Percentiles rank a stretch among this genome's conserved stretches.
These are phyloP conservation scores for Odontophorus gujanensis DNA, from an alignment of 2,113 vertebrate species.

Conservation along the genomic window DNA sequence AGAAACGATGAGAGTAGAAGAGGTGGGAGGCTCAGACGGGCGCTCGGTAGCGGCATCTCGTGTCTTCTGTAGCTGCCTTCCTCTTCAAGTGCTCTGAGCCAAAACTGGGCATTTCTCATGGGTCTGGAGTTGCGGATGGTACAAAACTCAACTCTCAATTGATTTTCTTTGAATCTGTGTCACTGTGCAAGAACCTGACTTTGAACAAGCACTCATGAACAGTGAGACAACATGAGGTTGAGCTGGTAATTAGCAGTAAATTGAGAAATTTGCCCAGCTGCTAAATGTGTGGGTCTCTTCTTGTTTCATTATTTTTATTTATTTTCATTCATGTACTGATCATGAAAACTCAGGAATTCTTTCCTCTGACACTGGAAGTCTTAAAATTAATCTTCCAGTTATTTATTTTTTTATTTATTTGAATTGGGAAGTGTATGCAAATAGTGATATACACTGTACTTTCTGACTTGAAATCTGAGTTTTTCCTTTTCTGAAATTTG, in stretches of 20 bases:
- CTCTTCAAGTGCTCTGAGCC: background rate
- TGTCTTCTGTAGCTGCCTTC: background rate
- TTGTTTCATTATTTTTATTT: background rate
- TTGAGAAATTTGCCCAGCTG: constrained; percentile 24
- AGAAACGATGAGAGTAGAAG: constrained; percentile 18
- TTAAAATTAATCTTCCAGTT: background rate
- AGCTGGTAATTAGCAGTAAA: constrained; percentile 21
- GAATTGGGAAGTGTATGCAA: constrained; percentile 8
- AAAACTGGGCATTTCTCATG: background rate
- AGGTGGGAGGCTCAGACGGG: background rate
- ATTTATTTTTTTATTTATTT: background rate
- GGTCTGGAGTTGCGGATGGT: background rate
- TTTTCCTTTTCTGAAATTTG: constrained; percentile 49
- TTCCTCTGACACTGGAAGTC: background rate
- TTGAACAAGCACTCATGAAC: background rate
- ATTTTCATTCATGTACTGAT: constrained; percentile 31
- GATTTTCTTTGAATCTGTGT: background rate
- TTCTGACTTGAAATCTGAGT: constrained; percentile 1
- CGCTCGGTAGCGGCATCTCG: rapidly evolving
- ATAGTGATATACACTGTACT: background rate
- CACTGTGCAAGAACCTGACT: background rate
- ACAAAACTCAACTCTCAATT: background rate
- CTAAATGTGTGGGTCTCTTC: background rate
- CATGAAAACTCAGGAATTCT: constrained; percentile 14
- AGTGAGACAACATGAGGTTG: background rate